phyloP scores from a whole-genome alignment of 2,888 invertebrate species.

The Barypeithes pellucidus region DNA sequence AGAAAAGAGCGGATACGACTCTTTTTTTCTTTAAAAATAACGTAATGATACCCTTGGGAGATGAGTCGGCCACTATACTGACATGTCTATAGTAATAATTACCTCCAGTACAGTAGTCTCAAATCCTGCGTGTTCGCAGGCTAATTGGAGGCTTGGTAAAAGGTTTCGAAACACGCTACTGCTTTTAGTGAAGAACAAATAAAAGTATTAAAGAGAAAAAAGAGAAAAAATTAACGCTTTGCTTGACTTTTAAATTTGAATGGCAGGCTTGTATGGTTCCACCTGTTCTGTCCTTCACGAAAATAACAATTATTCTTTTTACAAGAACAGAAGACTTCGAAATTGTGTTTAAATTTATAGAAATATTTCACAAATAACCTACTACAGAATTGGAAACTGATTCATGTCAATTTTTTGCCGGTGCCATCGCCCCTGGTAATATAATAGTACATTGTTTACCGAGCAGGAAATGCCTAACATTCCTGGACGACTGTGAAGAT shows the following conservation, averaged over 20 bases:
- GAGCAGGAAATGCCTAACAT: too few relatives aligned
- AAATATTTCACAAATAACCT: too few relatives aligned
- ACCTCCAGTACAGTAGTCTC: constrained; percentile 19
- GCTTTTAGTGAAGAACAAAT: constrained; percentile 23
- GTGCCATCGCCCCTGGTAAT: too few relatives aligned
- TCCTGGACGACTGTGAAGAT: too few relatives aligned
- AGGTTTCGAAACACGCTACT: constrained; percentile 37
- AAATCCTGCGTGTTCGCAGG: constrained; percentile 18
- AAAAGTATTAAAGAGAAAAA: constrained; percentile 10
- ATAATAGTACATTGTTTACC: too few relatives aligned
- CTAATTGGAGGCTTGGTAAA: constrained; percentile 36
- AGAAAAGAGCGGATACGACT: constrained; percentile 19
- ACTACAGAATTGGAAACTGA: too few relatives aligned
- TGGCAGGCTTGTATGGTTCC: not conserved
- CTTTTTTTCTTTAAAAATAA: constrained; percentile 17
- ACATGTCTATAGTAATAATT: constrained; percentile 28
- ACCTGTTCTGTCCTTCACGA: not conserved
- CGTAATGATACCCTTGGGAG: constrained; percentile 13
- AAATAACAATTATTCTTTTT: too few relatives aligned
- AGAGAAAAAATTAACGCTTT: not conserved
- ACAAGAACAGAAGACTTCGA: too few relatives aligned
- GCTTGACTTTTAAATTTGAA: constrained; percentile 7
- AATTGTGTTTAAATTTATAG: too few relatives aligned
- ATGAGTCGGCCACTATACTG: constrained; percentile 17
- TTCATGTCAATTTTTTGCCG: too few relatives aligned